Conservation (phyloP, 1,140 invertebrate genomes). For the Steinernema feltiae region DNA sequence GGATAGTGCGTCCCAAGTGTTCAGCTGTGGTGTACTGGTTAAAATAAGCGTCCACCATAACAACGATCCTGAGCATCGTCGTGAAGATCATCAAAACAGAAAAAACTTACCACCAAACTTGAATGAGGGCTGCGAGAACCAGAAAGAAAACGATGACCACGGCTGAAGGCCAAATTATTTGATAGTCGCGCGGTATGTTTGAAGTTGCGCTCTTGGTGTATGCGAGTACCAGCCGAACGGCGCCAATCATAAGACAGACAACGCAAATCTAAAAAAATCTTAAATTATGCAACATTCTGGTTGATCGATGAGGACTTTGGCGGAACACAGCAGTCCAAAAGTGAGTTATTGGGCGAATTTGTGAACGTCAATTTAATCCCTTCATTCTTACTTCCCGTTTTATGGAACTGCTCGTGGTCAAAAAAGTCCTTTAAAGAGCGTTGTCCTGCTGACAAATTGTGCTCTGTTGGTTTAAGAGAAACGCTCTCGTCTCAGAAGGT, state of each 20-base stretch:
- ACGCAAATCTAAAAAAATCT: background rate
- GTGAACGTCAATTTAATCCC: background rate
- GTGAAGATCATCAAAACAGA: background rate
- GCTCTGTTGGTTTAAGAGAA: background rate
- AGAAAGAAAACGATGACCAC: background rate
- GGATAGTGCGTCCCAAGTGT: background rate
- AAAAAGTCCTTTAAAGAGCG: background rate
- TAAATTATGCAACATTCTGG: background rate
- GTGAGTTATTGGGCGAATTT: background rate
- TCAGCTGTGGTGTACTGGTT: background rate
- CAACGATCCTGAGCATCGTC: background rate
- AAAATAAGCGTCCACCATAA: conserved; percentile 2
- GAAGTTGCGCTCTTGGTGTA: background rate
- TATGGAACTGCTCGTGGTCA: background rate
- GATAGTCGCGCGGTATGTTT: background rate
- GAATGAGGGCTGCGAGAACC: background rate
- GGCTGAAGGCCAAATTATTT: background rate
- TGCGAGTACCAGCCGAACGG: background rate
- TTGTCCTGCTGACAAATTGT: background rate
- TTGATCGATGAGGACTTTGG: background rate
- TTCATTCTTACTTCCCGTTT: background rate
- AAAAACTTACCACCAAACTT: background rate
- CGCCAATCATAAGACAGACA: background rate
- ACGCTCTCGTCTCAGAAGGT: too few relatives aligned
- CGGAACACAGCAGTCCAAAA: too few relatives aligned